A percentile compares a stretch with the other conserved stretches of the same genome.
Conservation (phyloP, 2,888 invertebrate genomes). For the Temnothorax rugatulus region DNA sequence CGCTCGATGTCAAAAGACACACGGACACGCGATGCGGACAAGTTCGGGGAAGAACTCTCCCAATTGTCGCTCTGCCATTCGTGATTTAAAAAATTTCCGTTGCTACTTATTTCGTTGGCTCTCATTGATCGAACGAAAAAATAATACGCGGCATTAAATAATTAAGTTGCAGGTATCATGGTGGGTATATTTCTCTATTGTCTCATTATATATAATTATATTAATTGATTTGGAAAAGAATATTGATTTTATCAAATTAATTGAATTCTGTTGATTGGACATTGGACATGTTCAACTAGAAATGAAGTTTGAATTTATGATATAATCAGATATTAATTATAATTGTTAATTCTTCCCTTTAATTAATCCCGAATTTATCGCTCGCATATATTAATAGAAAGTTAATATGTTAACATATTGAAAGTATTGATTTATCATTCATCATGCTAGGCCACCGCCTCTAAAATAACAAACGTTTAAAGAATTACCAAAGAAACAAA, state of each 20-base stretch:
- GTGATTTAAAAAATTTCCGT: constrained; percentile 10
- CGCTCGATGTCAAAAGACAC: background rate
- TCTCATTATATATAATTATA: background rate
- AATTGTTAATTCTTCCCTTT: background rate
- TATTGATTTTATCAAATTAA: background rate
- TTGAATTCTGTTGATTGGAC: background rate
- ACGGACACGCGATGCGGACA: constrained; percentile 29
- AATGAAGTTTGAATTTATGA: background rate
- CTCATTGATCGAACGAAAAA: background rate
- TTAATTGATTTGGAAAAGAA: background rate
- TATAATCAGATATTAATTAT: background rate
- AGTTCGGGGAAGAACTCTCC: constrained; percentile 27
- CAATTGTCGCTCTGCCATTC: background rate
- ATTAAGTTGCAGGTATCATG: background rate
- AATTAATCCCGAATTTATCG: background rate
- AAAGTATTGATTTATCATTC: background rate
- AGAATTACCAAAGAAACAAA: background rate
- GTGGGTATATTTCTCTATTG: background rate
- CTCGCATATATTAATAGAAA: background rate
- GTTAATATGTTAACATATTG: background rate
- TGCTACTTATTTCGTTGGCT: background rate
- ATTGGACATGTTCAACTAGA: background rate
- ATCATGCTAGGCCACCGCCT: background rate
- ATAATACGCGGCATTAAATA: background rate
- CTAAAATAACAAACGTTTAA: background rate